phyloP scores from a whole-genome alignment of 1,140 invertebrate species.

The Zaprionus africanus region DNA sequence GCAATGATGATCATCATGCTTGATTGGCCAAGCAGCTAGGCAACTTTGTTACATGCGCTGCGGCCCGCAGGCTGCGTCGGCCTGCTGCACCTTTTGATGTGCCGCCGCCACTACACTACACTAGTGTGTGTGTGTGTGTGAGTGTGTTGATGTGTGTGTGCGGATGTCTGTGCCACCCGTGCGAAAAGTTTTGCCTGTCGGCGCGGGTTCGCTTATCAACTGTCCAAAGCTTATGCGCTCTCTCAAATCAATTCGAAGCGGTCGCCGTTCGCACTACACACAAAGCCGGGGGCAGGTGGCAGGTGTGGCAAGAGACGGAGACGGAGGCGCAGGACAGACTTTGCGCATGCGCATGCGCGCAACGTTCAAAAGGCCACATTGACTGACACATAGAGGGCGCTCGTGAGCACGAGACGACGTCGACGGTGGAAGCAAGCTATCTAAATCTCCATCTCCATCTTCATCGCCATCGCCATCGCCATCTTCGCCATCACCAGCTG shows the following conservation, averaged over 20 bases:
- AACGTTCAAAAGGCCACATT: constrained; percentile 33
- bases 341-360: constrained; percentile 35
- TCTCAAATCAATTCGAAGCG: constrained; percentile 79
- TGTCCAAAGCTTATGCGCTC: constrained; percentile 70
- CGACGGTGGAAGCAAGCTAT: constrained; percentile 13
- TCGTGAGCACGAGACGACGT: constrained; percentile 21
- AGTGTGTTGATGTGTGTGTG: constrained; percentile 5
- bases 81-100: constrained; percentile 68
- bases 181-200: constrained; percentile 58
- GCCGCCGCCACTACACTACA: constrained; percentile 42
- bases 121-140: constrained; percentile 14
- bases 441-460: constrained; percentile 28
- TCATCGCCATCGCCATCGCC: constrained; percentile 23
- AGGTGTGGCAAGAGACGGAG: not conserved
- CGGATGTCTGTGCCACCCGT: constrained; percentile 49
- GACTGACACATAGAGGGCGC: constrained; percentile 59
- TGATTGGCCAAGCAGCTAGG: constrained; percentile 63
- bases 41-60: constrained; percentile 41
- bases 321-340: not conserved
- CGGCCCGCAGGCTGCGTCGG: constrained; percentile 62
- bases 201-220: constrained; percentile 67
- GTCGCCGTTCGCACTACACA: constrained; percentile 31
- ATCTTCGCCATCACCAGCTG: constrained; percentile 62
- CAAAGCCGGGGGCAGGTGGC: not conserved
- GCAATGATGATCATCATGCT: constrained; percentile 64